Conservation (phyloP, 2,888 invertebrate genomes). For the Ellobium chinense region DNA sequence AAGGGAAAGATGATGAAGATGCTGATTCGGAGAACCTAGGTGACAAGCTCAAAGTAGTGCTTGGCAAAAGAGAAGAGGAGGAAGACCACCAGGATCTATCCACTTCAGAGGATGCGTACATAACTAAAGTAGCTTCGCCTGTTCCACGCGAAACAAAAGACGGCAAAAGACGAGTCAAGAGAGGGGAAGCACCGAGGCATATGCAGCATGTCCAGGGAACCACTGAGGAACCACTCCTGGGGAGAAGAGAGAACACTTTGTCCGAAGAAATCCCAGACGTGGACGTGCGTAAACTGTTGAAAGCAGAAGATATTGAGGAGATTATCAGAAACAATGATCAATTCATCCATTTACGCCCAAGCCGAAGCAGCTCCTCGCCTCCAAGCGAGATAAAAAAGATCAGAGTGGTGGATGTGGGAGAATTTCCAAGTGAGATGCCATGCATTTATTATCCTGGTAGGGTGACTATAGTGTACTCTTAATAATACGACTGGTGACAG, state of each 20-base stretch:
- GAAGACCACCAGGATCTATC: not conserved
- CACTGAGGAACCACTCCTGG: too few relatives aligned
- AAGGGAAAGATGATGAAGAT: not conserved
- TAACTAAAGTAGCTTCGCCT: not conserved
- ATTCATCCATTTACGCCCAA: not conserved
- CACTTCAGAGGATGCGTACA: too few relatives aligned
- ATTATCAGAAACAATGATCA: not conserved
- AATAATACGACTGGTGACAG: too few relatives aligned
- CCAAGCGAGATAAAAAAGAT: not conserved
- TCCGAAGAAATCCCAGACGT: too few relatives aligned
- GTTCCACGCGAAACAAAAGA: not conserved
- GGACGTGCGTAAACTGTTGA: not conserved
- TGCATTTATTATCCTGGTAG: constrained; percentile 38
- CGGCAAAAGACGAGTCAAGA: constrained; percentile 2
- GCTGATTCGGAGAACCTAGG: not conserved
- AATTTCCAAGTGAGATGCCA: constrained; percentile 22
- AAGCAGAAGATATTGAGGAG: not conserved
- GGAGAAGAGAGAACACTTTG: too few relatives aligned
- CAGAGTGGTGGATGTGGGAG: constrained; percentile 15
- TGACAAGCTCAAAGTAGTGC: not conserved
- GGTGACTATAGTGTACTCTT: too few relatives aligned
- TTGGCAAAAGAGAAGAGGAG: not conserved
- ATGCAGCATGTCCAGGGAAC: too few relatives aligned
- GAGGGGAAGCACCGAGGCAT: too few relatives aligned
- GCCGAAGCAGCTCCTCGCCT: not conserved